A percentile compares a stretch with the other conserved stretches of the same genome.
Evolutionary conservation across 2,797 vertebrate genomes (phyloP).

Genomic region (Semaprochilodus insignis): DNA sequence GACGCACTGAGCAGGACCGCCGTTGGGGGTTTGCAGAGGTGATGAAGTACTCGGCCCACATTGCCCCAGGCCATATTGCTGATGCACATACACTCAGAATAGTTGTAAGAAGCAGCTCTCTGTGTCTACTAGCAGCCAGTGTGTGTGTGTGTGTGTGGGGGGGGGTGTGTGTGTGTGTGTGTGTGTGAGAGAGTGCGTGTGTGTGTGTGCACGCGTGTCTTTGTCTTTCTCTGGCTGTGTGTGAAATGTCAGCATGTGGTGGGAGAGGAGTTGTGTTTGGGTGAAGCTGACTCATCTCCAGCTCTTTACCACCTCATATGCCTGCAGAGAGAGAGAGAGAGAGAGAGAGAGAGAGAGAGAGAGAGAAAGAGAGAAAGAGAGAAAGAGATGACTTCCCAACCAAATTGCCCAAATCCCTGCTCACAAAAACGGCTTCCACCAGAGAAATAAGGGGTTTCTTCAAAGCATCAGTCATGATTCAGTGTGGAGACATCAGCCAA

Average conservation of each 20-base stretch:
- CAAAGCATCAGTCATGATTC: no score
- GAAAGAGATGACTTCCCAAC: background rate
- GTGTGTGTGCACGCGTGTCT: slow-evolving; percentile 1
- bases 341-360: background rate
- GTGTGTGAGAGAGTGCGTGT: background rate
- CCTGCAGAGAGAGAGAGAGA: background rate
- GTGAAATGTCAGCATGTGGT: slow-evolving; percentile 22
- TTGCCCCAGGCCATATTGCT: slow-evolving; percentile 1
- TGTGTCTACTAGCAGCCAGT: background rate
- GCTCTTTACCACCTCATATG: background rate
- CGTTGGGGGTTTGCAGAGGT: background rate
- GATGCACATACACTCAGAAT: background rate
- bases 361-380: no score
- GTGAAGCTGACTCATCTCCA: background rate
- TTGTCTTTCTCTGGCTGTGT: background rate
- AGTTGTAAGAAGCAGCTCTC: background rate
- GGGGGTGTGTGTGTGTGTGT: slow-evolving; percentile 3
- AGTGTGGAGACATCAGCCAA: no score
- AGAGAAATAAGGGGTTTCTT: background rate
- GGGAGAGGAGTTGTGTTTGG: background rate
- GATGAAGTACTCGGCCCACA: background rate
- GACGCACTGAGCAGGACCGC: background rate
- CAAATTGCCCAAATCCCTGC: background rate
- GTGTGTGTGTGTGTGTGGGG: background rate
- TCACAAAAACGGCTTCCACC: background rate